These are phyloP conservation scores for Phalacrocorax pelagicus DNA, from an alignment of 2,113 vertebrate genomes.

Conservation along the genomic window DNA sequence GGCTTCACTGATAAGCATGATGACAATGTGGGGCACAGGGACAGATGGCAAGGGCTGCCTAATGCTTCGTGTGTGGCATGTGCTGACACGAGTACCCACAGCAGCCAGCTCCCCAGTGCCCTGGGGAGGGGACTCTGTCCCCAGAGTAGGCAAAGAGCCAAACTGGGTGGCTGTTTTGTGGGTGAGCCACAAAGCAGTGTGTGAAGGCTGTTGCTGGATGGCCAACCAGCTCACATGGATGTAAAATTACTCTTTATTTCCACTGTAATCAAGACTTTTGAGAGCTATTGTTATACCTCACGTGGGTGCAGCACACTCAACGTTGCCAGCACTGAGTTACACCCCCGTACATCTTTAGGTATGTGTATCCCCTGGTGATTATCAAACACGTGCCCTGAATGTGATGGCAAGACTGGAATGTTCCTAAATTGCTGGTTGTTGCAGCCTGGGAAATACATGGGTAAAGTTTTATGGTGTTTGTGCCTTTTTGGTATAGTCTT, in stretches of 20 bases:
- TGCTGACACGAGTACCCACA: not conserved
- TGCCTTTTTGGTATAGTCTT: not conserved
- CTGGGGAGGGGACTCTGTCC: not conserved
- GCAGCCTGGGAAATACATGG: not conserved
- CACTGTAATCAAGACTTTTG: not conserved
- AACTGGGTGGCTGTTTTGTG: not conserved
- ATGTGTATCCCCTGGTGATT: not conserved
- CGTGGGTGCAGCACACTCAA: not conserved
- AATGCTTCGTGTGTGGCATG: not conserved
- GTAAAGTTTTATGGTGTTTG: not conserved
- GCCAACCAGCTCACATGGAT: not conserved
- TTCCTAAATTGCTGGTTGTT: not conserved
- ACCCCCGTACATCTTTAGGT: not conserved
- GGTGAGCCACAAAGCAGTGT: not conserved
- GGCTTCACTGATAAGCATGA: not conserved
- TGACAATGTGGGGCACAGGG: not conserved
- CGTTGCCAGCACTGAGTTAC: not conserved
- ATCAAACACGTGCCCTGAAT: not conserved
- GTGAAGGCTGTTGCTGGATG: not conserved
- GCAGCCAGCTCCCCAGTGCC: not conserved
- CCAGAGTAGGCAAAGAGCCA: not conserved
- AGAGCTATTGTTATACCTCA: not conserved
- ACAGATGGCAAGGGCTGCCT: not conserved
- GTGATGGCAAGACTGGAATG: not conserved
- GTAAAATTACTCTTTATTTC: not conserved